These are phyloP conservation scores for Phenganax subtilis DNA, from an alignment of 92 coral and sea anemone genomes.

Conservation along the genomic window DNA sequence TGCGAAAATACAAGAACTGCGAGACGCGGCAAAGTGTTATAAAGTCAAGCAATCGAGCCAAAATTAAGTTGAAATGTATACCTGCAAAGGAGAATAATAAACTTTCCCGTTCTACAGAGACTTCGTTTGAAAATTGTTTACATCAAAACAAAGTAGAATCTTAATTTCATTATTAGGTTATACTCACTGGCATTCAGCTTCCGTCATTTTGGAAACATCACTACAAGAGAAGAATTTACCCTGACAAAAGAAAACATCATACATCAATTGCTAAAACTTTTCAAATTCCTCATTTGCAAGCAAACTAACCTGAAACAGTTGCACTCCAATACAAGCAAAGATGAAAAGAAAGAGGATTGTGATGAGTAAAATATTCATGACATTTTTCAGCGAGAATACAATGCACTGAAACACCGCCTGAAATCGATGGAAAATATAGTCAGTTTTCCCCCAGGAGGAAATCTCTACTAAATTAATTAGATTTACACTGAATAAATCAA, in stretches of 20 bases:
- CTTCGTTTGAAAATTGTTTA: too few relatives aligned
- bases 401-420: constrained; percentile 99
- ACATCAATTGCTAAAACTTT: background rate
- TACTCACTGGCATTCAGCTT: constrained; percentile 95
- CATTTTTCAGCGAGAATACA: constrained; percentile 92
- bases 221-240: constrained; percentile 79
- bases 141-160: too few relatives aligned
- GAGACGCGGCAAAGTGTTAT: too few relatives aligned
- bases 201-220: constrained; percentile 82
- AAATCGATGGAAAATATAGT: background rate
- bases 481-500: too few relatives aligned
- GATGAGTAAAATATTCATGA: constrained; percentile 83
- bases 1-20: too few relatives aligned
- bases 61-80: too few relatives aligned
- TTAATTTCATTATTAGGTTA: too few relatives aligned
- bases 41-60: too few relatives aligned
- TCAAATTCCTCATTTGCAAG: background rate
- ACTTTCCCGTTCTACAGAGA: too few relatives aligned
- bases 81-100: too few relatives aligned
- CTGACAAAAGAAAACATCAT: constrained; percentile 44
- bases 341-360: constrained; percentile 82
- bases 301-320: constrained; percentile 77
- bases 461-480: too few relatives aligned
- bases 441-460: too few relatives aligned
- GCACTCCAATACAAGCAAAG: constrained; percentile 94